A percentile compares a stretch with the other conserved stretches of the same genome.
phyloP scores from a whole-genome alignment of 2,113 vertebrate genomes.

The Apistogramma diplotaenia region DNA sequence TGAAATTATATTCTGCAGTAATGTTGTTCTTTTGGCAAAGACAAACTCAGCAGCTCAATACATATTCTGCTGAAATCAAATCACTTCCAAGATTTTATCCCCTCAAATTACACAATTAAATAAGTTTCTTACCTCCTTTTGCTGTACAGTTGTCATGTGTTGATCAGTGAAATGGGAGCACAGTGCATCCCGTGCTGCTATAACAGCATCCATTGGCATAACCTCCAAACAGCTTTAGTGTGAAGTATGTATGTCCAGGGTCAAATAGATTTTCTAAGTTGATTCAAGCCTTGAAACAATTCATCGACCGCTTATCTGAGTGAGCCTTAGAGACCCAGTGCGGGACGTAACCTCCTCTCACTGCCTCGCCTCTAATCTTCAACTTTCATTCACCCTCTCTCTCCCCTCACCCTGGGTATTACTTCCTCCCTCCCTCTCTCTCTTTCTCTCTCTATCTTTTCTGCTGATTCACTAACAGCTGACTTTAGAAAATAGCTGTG shows the following conservation, averaged over 20 bases:
- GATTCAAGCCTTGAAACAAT: not conserved
- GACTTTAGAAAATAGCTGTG: not conserved
- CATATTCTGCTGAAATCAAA: not conserved
- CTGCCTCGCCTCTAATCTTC: conserved; percentile 2
- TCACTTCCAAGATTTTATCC: not conserved
- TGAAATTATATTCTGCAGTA: not conserved
- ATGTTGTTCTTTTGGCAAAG: not conserved
- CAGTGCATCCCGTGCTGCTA: not conserved
- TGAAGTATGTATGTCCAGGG: not conserved
- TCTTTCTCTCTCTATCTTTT: not conserved
- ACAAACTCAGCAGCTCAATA: not conserved
- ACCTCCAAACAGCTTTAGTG: not conserved
- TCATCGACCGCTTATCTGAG: not conserved
- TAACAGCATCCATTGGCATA: conserved; percentile 45
- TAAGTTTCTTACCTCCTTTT: conserved; percentile 46
- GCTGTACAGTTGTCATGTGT: conserved; percentile 27
- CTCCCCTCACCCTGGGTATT: not conserved
- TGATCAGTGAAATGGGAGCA: not conserved
- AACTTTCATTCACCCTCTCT: conserved; percentile 45
- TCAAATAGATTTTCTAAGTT: not conserved
- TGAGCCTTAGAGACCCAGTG: not conserved
- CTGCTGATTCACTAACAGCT: not conserved
- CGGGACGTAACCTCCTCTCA: not conserved
- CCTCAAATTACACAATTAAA: not conserved
- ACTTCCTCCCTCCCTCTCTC: conserved; percentile 13